Conservation (phyloP, 2,797 vertebrate genomes). For the Pipistrellus kuhlii region DNA sequence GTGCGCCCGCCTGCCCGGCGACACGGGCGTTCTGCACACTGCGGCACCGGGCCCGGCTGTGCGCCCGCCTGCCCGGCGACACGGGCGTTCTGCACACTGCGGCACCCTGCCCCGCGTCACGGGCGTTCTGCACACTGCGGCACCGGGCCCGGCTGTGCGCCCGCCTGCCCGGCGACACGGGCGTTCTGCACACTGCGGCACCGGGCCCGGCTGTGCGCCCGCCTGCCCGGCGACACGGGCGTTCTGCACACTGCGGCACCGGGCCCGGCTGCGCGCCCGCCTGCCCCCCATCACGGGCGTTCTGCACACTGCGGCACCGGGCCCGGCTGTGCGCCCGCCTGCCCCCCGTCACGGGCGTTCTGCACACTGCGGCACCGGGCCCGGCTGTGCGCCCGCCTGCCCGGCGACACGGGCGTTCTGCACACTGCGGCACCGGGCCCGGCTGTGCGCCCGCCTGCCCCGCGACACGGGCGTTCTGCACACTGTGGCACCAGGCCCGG, state of each 20-base stretch:
- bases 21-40: rapidly evolving
- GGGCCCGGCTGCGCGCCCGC: background rate
- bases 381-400: background rate
- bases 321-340: background rate
- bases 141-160: background rate
- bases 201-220: background rate
- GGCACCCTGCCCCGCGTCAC: background rate
- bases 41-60: background rate
- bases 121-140: rapidly evolving
- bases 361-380: background rate
- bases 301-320: background rate
- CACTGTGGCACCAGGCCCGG: background rate
- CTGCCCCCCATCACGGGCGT: rapidly evolving
- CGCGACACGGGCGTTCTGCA: rapidly evolving
- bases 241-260: background rate
- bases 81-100: rapidly evolving
- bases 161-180: rapidly evolving
- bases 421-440: background rate
- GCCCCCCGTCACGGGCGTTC: rapidly evolving
- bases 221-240: rapidly evolving
- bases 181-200: rapidly evolving
- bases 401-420: rapidly evolving
- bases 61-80: rapidly evolving
- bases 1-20: rapidly evolving
- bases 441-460: background rate